These are phyloP conservation scores for Mythimna lalbum DNA, from an alignment of 2,888 invertebrate species.

Conservation along the genomic window DNA sequence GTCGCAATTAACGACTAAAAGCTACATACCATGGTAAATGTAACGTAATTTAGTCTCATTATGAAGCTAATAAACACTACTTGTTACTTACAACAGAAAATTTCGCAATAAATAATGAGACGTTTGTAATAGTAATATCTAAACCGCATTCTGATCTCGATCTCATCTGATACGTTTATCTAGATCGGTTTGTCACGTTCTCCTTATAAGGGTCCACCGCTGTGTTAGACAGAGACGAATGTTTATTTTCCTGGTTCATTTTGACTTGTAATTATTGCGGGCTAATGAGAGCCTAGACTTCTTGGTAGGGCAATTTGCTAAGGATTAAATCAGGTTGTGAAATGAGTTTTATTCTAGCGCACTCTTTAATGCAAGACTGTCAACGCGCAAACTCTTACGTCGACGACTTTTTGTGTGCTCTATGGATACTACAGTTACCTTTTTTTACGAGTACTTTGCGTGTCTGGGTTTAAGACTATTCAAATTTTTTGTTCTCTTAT, in stretches of 20 bases:
- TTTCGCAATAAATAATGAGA: slow-evolving; percentile 83
- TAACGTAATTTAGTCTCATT: slow-evolving; percentile 65
- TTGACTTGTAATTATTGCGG: slow-evolving; percentile 81
- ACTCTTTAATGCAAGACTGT: slow-evolving; percentile 52
- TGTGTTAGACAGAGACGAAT: slow-evolving; percentile 73
- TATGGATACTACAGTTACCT: slow-evolving; percentile 55
- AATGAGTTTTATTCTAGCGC: slow-evolving; percentile 63
- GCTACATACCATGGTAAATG: slow-evolving; percentile 50
- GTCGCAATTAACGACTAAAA: slow-evolving; percentile 63
- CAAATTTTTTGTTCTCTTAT: slow-evolving; percentile 33
- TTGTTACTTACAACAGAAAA: slow-evolving; percentile 70
- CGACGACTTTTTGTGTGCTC: slow-evolving; percentile 54
- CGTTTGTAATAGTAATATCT: slow-evolving; percentile 82
- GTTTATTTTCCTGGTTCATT: slow-evolving; percentile 74
- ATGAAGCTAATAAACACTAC: slow-evolving; percentile 70
- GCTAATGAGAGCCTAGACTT: slow-evolving; percentile 78
- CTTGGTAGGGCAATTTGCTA: slow-evolving; percentile 77
- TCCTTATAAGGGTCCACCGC: slow-evolving; percentile 61
- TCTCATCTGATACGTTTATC: slow-evolving; percentile 84
- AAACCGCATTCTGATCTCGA: slow-evolving; percentile 81
- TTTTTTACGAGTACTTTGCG: slow-evolving; percentile 52
- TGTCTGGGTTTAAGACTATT: slow-evolving; percentile 30
- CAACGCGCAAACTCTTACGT: slow-evolving; percentile 41
- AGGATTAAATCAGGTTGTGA: slow-evolving; percentile 69
- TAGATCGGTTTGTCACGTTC: slow-evolving; percentile 83